Evolutionary conservation across 1,140 invertebrate genomes (phyloP), one percentile per base, ranked within the genome.

Genomic region (Diploscapter pachys): DNA sequence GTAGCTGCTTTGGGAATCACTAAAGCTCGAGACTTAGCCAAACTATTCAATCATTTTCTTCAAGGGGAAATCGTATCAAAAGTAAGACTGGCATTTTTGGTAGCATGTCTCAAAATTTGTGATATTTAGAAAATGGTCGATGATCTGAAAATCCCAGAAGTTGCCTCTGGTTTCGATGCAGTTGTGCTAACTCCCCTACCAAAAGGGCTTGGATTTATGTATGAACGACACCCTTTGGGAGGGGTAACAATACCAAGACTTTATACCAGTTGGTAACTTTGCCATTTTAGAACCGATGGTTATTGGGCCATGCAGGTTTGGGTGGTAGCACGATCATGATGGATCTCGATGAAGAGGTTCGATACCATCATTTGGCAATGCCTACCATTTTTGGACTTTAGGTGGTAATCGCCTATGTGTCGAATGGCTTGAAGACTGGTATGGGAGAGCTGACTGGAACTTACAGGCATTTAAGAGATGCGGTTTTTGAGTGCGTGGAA

Each of bases 151-250:
- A n/a, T 50, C 13, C 82, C 82, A 2, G 70, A 82, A 67, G 72
- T 84, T 11, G 53, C 76, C 8, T 63, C 66, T 56, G 72, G 75
- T 50, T 50, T 72, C 6, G 82, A 83, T 63, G 77, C 68, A 62
- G 79, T 80, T 4, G 55, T 83, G 4, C 71, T 71, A 55, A 77
- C 79, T 8, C 82, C 82, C 5, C 54, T 84, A 49, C 68, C 73
- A 9, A 83, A 83, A 71, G 82, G 82, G 6, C 71, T 82, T 64
- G 82, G 82, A 8, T 83, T 83, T 69, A 70, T 83, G 68, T 84
- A 82, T 71, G 82, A 83, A 64, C 72, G 67, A 59, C 82, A 83
- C 71, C 82, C 82, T 50, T 61, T 78, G 9, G 53, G 69, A 56
- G 70, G 70, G 8, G 76, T 79, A 9, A 31, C 53, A 13, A 11